Percentiles rank a stretch among this genome's conserved stretches.
Conservation (phyloP, 2,888 invertebrate species). For the Hemistola chrysoprasaria region DNA sequence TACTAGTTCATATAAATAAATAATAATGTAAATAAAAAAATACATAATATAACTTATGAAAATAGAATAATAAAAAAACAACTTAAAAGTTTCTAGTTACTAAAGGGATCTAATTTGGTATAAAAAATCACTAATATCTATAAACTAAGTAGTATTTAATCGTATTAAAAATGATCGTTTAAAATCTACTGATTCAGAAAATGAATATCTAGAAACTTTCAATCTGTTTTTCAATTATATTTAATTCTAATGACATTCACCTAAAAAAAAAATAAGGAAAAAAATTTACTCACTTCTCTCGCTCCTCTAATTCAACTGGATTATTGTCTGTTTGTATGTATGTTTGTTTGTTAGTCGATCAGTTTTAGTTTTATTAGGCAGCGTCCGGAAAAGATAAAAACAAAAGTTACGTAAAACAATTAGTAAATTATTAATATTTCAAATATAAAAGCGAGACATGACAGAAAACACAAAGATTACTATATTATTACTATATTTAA, state of each 20-base stretch:
- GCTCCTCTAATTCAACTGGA: slow-evolving; percentile 90
- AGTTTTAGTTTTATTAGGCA: slow-evolving; percentile 74
- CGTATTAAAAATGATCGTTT: too few species aligned
- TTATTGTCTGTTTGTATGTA: slow-evolving; percentile 84
- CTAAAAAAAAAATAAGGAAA: slow-evolving; percentile 17
- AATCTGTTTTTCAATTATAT: slow-evolving; percentile 17
- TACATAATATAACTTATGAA: background rate
- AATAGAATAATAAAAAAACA: slow-evolving; percentile 1
- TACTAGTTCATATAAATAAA: background rate
- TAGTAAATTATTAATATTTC: background rate
- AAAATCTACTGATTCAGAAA: too few species aligned
- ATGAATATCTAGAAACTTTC: slow-evolving; percentile 28
- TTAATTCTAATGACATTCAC: slow-evolving; percentile 17
- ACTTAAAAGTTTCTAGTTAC: slow-evolving; percentile 4
- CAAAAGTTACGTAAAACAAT: slow-evolving; percentile 17
- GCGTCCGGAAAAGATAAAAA: slow-evolving; percentile 62
- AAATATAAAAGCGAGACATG: background rate
- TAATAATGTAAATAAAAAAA: background rate
- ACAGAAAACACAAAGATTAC: slow-evolving; percentile 1
- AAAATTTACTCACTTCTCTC: slow-evolving; percentile 88
- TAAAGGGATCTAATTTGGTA: background rate
- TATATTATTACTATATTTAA: too few species aligned
- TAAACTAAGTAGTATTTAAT: too few species aligned
- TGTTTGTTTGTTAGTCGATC: slow-evolving; percentile 53
- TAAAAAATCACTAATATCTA: background rate